These are phyloP conservation scores for Rhea pennata DNA, from an alignment of 2,113 vertebrate species.

Conservation along the genomic window DNA sequence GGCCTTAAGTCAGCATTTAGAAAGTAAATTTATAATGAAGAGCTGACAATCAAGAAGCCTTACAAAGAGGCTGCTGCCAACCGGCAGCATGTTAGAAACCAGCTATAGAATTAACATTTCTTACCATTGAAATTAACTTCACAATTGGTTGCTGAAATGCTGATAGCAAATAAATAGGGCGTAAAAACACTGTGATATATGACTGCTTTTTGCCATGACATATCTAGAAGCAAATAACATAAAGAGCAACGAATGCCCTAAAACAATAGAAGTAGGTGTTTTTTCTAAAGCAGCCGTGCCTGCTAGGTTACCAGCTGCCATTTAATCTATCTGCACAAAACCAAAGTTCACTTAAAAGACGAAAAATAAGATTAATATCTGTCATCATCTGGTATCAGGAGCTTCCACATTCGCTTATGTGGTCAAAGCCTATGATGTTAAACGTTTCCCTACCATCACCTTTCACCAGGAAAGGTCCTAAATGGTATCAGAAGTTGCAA, in stretches of 20 bases:
- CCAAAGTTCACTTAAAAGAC: not conserved
- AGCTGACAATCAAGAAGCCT: slow-evolving; percentile 34
- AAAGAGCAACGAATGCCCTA: not conserved
- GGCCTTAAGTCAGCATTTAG: slow-evolving; percentile 64
- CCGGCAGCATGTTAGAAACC: not conserved
- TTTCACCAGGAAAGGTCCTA: not conserved
- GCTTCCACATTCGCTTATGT: not conserved
- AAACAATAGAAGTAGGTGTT: not conserved
- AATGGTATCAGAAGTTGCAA: not conserved
- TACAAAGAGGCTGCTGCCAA: slow-evolving; percentile 47
- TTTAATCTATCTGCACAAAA: not conserved
- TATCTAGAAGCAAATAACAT: not conserved
- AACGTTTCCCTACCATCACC: not conserved
- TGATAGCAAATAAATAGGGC: slow-evolving; percentile 20
- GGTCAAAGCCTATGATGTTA: not conserved
- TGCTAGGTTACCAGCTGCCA: not conserved
- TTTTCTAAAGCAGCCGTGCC: not conserved
- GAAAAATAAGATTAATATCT: not conserved
- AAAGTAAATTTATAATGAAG: slow-evolving; percentile 68
- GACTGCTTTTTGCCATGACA: not conserved
- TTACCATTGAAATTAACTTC: slow-evolving; percentile 28
- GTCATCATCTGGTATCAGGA: not conserved
- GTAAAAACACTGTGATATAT: not conserved
- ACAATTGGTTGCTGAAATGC: not conserved
- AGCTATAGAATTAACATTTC: not conserved